phyloP scores from a whole-genome alignment of 2,797 vertebrate genomes.

The Dendrocincla tyrannina region DNA sequence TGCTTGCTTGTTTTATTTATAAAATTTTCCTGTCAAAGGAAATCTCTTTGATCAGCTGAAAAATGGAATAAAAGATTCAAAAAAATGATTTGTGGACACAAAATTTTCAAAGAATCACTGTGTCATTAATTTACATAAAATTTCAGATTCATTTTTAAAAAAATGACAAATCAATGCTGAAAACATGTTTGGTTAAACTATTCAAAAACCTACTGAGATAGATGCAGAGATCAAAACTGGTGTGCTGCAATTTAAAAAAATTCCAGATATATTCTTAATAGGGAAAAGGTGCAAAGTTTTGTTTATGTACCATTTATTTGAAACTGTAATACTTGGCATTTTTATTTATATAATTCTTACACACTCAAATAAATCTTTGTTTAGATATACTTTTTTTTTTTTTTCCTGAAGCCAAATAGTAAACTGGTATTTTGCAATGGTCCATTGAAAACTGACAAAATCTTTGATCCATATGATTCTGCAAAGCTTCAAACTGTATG shows the following conservation, averaged over 20 bases:
- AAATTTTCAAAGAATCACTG: conserved; percentile 71
- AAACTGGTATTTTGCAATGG: neutral
- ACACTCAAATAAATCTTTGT: conserved; percentile 4
- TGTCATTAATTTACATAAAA: conserved; percentile 72
- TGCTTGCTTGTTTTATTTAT: conserved; percentile 59
- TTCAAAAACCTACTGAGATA: conserved; percentile 19
- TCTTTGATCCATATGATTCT: neutral
- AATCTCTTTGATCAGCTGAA: conserved; percentile 69
- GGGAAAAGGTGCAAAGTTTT: conserved; percentile 60
- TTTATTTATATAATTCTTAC: conserved; percentile 17
- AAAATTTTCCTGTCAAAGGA: conserved; percentile 61
- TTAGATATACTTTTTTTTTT: neutral
- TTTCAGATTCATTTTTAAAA: conserved; percentile 70
- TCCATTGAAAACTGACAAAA: neutral
- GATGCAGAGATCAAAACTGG: conserved; percentile 60
- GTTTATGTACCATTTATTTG: conserved; percentile 38
- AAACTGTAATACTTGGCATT: conserved; percentile 33
- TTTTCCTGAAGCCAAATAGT: neutral
- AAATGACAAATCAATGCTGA: conserved; percentile 71
- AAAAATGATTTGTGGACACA: conserved; percentile 53
- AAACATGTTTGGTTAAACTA: conserved; percentile 52
- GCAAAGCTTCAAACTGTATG: neutral
- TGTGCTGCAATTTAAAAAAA: conserved; percentile 47
- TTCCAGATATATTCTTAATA: conserved; percentile 52
- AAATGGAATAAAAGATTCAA: conserved; percentile 61